These are phyloP conservation scores for Pelvicachromis taeniatus DNA, from an alignment of 2,113 vertebrate species.

Conservation along the genomic window DNA sequence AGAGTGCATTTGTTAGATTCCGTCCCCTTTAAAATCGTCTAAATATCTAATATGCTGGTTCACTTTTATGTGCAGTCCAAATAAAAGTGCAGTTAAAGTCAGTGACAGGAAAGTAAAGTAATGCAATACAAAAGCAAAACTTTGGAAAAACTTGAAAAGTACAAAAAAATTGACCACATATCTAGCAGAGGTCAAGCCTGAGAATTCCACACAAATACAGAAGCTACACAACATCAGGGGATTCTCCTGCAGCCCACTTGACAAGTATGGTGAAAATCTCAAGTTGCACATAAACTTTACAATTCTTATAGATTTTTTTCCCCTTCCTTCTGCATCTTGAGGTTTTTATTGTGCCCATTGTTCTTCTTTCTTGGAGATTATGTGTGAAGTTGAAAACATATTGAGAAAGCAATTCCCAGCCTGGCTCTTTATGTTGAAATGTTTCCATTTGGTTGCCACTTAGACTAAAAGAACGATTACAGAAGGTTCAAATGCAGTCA, in stretches of 20 bases:
- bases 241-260: neutral
- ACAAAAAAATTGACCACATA: neutral
- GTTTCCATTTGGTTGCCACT: neutral
- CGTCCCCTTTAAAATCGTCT: neutral
- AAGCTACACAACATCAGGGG: neutral
- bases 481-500: neutral
- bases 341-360: neutral
- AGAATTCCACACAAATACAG: neutral
- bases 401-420: neutral
- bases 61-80: neutral
- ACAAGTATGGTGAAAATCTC: neutral
- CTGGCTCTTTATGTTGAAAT: neutral
- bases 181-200: neutral
- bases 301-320: neutral
- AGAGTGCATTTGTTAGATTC: accelerated
- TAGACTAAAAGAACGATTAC: neutral
- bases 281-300: neutral
- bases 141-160: neutral
- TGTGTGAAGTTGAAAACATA: neutral
- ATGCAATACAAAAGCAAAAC: neutral
- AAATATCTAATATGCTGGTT: neutral
- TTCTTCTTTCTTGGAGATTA: neutral
- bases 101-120: neutral
- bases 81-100: neutral
- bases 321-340: neutral